These are phyloP conservation scores for Hormaphis cornu DNA, from an alignment of 1,140 invertebrate genomes.

Conservation along the genomic window DNA sequence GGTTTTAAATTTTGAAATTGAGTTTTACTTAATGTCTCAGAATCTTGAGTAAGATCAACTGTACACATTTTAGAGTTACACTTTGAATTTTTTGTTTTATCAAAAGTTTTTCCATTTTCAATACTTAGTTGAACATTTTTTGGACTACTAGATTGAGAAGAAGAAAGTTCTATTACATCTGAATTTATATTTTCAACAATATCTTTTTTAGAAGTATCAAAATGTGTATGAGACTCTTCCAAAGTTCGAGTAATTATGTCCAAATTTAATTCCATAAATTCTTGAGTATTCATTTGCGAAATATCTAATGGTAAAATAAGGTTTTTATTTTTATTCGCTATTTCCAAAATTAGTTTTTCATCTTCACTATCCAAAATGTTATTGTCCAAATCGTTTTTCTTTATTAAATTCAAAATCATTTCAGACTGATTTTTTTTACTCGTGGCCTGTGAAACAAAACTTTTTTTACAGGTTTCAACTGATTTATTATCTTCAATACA, in stretches of 20 bases:
- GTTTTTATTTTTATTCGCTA: not conserved
- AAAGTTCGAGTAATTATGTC: not conserved
- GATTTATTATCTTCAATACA: too few relatives aligned
- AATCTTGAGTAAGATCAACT: too few relatives aligned
- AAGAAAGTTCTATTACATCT: not conserved
- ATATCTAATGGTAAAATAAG: not conserved
- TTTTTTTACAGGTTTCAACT: too few relatives aligned
- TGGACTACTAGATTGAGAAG: not conserved
- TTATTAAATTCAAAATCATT: too few relatives aligned
- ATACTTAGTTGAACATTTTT: not conserved
- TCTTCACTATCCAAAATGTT: slow-evolving; percentile 13
- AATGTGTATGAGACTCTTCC: not conserved
- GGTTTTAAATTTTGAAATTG: too few relatives aligned
- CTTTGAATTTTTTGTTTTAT: not conserved
- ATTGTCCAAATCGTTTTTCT: too few relatives aligned
- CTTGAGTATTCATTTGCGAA: not conserved
- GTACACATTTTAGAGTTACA: not conserved
- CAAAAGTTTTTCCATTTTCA: not conserved
- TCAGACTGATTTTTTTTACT: too few relatives aligned
- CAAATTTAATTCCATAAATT: not conserved
- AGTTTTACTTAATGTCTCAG: too few relatives aligned
- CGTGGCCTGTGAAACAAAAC: too few relatives aligned
- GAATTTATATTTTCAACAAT: not conserved
- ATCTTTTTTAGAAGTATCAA: not conserved
- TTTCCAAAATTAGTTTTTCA: not conserved